phyloP scores from a whole-genome alignment of 2,888 invertebrate species.

The Cacoxenus indagator region DNA sequence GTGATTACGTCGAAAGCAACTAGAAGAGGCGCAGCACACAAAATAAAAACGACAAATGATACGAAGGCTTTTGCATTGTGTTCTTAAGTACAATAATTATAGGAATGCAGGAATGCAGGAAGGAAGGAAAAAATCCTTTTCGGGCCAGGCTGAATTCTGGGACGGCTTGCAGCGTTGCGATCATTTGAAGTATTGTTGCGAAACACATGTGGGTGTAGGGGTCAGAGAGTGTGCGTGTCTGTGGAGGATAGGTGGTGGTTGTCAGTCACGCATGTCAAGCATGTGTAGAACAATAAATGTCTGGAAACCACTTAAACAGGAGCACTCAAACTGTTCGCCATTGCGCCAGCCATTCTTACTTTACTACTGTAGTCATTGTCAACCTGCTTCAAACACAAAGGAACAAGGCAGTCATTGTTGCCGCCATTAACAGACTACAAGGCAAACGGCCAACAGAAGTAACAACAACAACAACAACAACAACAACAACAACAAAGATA shows the following conservation, averaged over 20 bases:
- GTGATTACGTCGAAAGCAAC: conserved; percentile 19
- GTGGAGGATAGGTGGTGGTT: neutral
- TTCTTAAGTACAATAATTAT: conserved; percentile 4
- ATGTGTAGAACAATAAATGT: conserved; percentile 18
- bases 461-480: neutral
- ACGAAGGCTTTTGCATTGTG: neutral
- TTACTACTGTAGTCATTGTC: neutral
- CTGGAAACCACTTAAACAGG: conserved; percentile 25
- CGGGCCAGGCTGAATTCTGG: neutral
- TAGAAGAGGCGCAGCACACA: neutral
- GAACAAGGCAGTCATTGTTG: neutral
- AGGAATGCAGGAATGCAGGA: neutral
- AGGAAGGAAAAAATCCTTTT: neutral
- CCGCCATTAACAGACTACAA: conserved; percentile 13
- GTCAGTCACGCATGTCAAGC: conserved; percentile 15
- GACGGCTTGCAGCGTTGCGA: conserved; percentile 4
- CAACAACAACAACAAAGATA: neutral
- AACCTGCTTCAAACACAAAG: neutral
- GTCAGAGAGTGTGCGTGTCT: neutral
- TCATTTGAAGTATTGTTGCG: neutral
- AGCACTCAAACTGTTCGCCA: conserved; percentile 8
- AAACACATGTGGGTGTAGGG: neutral
- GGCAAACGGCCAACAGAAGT: conserved; percentile 2
- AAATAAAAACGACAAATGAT: neutral
- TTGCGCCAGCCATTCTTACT: neutral